Evolutionary conservation across 2,888 invertebrate species (phyloP).

Genomic region (Parnassius smintheus): DNA sequence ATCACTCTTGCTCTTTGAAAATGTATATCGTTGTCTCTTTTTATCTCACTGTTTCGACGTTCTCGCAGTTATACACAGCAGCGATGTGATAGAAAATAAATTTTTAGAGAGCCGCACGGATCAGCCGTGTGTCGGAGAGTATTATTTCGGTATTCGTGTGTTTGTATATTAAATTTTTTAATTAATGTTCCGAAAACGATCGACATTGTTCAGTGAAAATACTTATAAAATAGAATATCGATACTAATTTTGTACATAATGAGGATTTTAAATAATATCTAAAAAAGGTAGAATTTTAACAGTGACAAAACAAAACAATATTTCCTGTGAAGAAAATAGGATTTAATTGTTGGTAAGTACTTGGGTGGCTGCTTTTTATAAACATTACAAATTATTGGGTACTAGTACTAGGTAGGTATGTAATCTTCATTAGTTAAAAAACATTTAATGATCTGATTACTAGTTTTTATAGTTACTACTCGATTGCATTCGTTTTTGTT

Average conservation of each 20-base stretch:
- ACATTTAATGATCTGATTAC: no score
- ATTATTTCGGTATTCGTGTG: slow-evolving; percentile 57
- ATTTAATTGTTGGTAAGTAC: slow-evolving; percentile 20
- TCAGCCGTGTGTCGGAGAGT: slow-evolving; percentile 54
- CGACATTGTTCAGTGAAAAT: slow-evolving; percentile 13
- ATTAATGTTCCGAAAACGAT: slow-evolving; percentile 28
- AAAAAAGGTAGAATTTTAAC: background rate
- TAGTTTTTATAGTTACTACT: no score
- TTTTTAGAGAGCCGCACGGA: slow-evolving; percentile 49
- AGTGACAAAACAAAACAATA: slow-evolving; percentile 24
- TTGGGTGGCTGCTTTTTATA: background rate
- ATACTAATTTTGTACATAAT: background rate
- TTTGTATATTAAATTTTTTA: slow-evolving; percentile 43
- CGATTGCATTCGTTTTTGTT: background rate
- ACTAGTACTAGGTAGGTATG: no score
- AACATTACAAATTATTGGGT: no score
- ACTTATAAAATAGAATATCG: background rate
- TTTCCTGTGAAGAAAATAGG: slow-evolving; percentile 11
- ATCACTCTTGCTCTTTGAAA: background rate
- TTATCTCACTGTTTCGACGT: background rate
- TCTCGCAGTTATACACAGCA: background rate
- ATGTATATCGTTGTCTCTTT: slow-evolving; percentile 8
- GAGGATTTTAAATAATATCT: slow-evolving; percentile 5
- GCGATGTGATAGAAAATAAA: slow-evolving; percentile 44
- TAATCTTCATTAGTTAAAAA: no score